A percentile compares a stretch with the other conserved stretches of the same genome.
These are phyloP conservation scores for Lepidocyrtoides sp. DNA, from an alignment of 2,888 invertebrate species.

Conservation along the genomic window DNA sequence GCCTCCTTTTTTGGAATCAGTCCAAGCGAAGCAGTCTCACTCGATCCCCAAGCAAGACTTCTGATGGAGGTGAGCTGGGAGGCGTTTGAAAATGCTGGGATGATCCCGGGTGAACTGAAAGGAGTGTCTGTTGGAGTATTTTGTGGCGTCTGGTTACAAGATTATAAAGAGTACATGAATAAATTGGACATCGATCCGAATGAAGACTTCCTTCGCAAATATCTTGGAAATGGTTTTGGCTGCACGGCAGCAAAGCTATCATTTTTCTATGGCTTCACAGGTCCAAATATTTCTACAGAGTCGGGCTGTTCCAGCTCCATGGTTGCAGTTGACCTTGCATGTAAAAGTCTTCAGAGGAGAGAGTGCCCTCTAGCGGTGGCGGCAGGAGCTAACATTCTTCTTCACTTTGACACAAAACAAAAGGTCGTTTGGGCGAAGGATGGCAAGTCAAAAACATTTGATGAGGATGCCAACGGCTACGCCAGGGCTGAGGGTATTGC, in stretches of 20 bases:
- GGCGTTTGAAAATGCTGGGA: constrained; percentile 38
- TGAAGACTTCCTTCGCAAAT: constrained; percentile 32
- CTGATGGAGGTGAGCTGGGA: constrained; percentile 53
- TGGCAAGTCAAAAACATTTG: constrained; percentile 78
- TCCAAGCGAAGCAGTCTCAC: constrained; percentile 21
- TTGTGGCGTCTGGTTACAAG: constrained; percentile 39
- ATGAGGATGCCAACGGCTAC: constrained; percentile 72
- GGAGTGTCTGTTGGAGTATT: not conserved
- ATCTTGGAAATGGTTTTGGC: constrained; percentile 42
- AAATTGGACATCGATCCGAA: too few relatives aligned
- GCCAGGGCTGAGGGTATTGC: constrained; percentile 79
- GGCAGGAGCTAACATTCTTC: constrained; percentile 75
- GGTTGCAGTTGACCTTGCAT: constrained; percentile 76
- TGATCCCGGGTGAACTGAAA: constrained; percentile 4
- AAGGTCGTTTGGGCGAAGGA: constrained; percentile 63
- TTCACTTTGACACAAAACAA: constrained; percentile 36
- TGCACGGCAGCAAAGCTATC: constrained; percentile 47
- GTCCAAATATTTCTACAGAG: constrained; percentile 74
- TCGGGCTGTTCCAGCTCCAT: constrained; percentile 80
- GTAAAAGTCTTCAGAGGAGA: constrained; percentile 67
- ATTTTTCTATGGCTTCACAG: constrained; percentile 58
- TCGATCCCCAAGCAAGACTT: constrained; percentile 38
- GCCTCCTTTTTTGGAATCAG: constrained; percentile 47
- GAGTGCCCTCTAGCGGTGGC: constrained; percentile 75
- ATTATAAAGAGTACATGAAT: constrained; percentile 50